Conservation (phyloP, 1,140 invertebrate species). For the Meloidogyne hapla region DNA sequence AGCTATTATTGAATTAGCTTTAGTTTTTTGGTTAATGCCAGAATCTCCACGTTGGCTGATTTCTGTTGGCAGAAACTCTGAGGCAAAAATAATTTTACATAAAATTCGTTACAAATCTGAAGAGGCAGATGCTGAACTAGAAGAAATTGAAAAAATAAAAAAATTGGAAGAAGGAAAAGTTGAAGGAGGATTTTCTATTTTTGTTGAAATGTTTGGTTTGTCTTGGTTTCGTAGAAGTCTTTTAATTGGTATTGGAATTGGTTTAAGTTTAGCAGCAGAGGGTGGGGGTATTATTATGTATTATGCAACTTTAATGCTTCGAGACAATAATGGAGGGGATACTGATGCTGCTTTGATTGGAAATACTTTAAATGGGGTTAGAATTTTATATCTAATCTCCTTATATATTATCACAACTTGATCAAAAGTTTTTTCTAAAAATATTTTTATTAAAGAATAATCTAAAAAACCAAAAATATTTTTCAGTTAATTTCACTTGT, state of each 20-base stretch:
- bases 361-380: slow-evolving; percentile 2
- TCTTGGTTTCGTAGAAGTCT: neutral
- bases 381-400: no score
- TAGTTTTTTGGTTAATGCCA: slow-evolving; percentile 10
- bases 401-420: no score
- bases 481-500: neutral
- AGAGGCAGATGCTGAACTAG: slow-evolving; percentile 3
- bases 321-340: slow-evolving; percentile 5
- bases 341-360: neutral
- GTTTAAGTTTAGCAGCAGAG: neutral
- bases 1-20: neutral
- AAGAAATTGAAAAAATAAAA: slow-evolving; percentile 3
- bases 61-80: neutral
- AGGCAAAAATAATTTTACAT: slow-evolving; percentile 6
- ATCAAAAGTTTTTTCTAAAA: no score
- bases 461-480: no score
- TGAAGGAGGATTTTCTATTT: neutral
- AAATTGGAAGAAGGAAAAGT: neutral
- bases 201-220: neutral
- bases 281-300: slow-evolving; percentile 20
- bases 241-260: slow-evolving; percentile 23
- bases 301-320: slow-evolving; percentile 16
- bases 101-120: slow-evolving; percentile 10
- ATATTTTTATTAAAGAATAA: no score
- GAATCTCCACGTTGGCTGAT: slow-evolving; percentile 26